These are phyloP conservation scores for Mythimna pallens DNA, from an alignment of 2,888 invertebrate genomes.

Conservation along the genomic window DNA sequence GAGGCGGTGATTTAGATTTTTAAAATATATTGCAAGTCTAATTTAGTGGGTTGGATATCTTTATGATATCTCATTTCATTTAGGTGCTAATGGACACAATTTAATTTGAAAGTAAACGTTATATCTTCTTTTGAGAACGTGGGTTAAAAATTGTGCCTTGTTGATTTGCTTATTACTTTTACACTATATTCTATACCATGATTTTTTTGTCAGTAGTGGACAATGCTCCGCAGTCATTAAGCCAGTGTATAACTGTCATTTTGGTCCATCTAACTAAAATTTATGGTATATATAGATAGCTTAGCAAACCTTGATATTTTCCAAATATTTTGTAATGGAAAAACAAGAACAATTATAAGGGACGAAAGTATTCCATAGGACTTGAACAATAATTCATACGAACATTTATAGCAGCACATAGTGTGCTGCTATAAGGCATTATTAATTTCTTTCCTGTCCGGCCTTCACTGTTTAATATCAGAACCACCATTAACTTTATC, in stretches of 20 bases:
- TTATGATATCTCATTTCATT: conserved; percentile 29
- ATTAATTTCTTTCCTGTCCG: conserved; percentile 42
- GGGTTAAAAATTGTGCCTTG: background rate
- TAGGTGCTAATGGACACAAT: conserved; percentile 26
- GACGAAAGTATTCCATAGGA: background rate
- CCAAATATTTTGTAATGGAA: too few species aligned
- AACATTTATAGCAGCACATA: conserved; percentile 1
- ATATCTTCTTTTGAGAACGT: background rate
- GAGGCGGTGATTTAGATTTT: conserved; percentile 38
- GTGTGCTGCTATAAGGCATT: conserved; percentile 32
- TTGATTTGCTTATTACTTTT: too few species aligned
- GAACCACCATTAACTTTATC: conserved; percentile 44
- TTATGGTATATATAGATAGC: background rate
- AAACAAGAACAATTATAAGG: too few species aligned
- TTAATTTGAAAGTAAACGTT: background rate
- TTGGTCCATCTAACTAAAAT: too few species aligned
- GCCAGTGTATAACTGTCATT: too few species aligned
- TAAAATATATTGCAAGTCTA: conserved; percentile 37
- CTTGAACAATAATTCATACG: background rate
- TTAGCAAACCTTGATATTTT: background rate
- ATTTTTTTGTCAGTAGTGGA: too few species aligned
- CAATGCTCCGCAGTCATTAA: too few species aligned
- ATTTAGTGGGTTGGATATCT: conserved; percentile 32
- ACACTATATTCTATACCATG: too few species aligned
- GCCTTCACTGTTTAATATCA: conserved; percentile 33